phyloP scores from a whole-genome alignment of 2,113 vertebrate genomes.

The Sciurus niger region DNA sequence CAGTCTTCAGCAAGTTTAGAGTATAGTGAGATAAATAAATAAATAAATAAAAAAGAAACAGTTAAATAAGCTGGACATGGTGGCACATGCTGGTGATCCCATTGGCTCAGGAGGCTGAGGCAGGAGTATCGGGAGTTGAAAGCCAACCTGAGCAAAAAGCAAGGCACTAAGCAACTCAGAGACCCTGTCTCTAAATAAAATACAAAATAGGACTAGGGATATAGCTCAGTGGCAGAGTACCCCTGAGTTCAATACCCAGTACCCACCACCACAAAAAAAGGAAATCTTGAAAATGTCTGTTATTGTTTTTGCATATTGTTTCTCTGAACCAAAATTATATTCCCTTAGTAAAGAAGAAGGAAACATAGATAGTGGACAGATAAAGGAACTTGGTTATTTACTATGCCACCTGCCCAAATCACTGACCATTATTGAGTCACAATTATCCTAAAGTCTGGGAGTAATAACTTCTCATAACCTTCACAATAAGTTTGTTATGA shows the following conservation, averaged over 20 bases:
- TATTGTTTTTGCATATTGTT: neutral
- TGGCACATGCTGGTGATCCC: too few relatives aligned
- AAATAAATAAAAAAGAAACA: too few relatives aligned
- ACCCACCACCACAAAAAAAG: neutral
- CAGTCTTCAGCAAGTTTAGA: neutral
- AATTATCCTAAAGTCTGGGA: neutral
- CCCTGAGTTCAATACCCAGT: too few relatives aligned
- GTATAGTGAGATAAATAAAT: neutral
- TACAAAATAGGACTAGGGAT: too few relatives aligned
- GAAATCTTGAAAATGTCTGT: neutral
- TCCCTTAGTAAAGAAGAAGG: neutral
- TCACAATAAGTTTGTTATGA: neutral
- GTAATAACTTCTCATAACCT: slow-evolving; percentile 11
- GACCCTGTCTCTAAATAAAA: too few relatives aligned
- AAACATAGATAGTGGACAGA: neutral
- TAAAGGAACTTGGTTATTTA: neutral
- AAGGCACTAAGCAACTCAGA: too few relatives aligned
- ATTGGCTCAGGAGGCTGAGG: too few relatives aligned
- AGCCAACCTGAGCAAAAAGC: too few relatives aligned
- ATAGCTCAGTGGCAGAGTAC: too few relatives aligned
- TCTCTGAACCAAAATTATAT: neutral
- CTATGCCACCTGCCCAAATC: neutral
- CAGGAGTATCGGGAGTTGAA: too few relatives aligned
- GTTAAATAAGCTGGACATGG: too few relatives aligned
- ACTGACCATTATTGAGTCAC: neutral